Percentiles rank a stretch among this genome's conserved stretches.
phyloP scores from a whole-genome alignment of 1,140 invertebrate genomes.

The Brachionus rotundiformis region DNA sequence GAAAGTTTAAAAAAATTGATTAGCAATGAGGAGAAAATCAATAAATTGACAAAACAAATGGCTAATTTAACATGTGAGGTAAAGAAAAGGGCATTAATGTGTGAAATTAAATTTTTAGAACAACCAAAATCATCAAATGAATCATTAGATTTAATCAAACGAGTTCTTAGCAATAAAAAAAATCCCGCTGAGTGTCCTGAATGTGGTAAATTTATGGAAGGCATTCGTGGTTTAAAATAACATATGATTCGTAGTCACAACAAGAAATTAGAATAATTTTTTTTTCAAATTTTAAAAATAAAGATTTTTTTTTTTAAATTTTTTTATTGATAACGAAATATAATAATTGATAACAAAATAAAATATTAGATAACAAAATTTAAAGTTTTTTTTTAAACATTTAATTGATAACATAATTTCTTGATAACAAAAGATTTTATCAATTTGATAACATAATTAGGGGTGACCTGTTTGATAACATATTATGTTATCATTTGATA shows the following conservation, averaged over 20 bases:
- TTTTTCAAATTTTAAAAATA: too few species aligned
- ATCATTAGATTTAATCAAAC: not conserved
- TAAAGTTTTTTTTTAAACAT: not conserved
- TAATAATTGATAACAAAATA: not conserved
- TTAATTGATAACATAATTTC: not conserved
- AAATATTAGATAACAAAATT: not conserved
- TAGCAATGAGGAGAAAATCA: not conserved
- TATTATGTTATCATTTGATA: not conserved
- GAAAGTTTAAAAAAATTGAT: not conserved
- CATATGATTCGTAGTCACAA: not conserved
- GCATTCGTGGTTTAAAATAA: not conserved
- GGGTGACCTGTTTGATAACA: not conserved
- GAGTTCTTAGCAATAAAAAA: not conserved
- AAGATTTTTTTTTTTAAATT: not conserved
- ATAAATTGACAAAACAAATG: not conserved
- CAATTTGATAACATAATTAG: not conserved
- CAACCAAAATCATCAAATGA: not conserved
- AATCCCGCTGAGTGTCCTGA: not conserved
- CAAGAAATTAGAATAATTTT: not conserved
- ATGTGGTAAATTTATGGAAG: constrained; percentile 4
- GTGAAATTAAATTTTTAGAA: not conserved
- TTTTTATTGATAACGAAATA: not conserved
- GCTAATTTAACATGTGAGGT: not conserved
- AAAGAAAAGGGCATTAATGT: not conserved
- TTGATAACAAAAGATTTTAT: not conserved